phyloP scores from a whole-genome alignment of 1,140 invertebrate genomes.

The Oryctes rhinoceros region DNA sequence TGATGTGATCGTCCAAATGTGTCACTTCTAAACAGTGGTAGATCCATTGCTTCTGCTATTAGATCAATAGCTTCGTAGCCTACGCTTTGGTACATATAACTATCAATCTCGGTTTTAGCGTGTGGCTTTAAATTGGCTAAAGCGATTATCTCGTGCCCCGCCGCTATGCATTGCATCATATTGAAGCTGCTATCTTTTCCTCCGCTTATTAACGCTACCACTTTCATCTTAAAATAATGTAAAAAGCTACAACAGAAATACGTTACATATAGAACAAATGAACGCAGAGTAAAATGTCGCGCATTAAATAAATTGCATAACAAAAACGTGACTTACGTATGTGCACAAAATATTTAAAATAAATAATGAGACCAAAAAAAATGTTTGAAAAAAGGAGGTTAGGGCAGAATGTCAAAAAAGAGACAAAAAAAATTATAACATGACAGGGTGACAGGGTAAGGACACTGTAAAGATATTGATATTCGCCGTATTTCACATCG shows the following conservation, averaged over 20 bases:
- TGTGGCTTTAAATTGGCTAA: constrained; percentile 94
- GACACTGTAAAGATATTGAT: too few species aligned
- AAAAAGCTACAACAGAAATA: constrained; percentile 7
- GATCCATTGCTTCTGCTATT: constrained; percentile 91
- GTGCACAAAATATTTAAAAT: not conserved
- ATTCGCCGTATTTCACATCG: too few species aligned
- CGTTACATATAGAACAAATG: not conserved
- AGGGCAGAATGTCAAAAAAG: not conserved
- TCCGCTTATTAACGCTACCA: constrained; percentile 92
- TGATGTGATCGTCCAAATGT: constrained; percentile 63
- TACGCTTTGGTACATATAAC: constrained; percentile 99
- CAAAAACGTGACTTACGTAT: not conserved
- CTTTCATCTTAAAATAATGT: constrained; percentile 71
- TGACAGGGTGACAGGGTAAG: not conserved
- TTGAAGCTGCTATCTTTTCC: constrained; percentile 99
- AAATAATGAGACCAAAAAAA: not conserved
- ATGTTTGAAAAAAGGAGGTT: not conserved
- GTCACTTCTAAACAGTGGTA: constrained; percentile 87
- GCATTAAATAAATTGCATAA: not conserved
- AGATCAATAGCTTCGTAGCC: constrained; percentile 93
- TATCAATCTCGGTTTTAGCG: constrained; percentile 93
- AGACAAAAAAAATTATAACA: not conserved
- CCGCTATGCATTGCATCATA: constrained; percentile 96
- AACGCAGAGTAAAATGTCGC: not conserved
- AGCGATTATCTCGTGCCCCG: constrained; percentile 96